Conservation (phyloP, 2,888 invertebrate genomes). For the Pyrrhia umbra region DNA sequence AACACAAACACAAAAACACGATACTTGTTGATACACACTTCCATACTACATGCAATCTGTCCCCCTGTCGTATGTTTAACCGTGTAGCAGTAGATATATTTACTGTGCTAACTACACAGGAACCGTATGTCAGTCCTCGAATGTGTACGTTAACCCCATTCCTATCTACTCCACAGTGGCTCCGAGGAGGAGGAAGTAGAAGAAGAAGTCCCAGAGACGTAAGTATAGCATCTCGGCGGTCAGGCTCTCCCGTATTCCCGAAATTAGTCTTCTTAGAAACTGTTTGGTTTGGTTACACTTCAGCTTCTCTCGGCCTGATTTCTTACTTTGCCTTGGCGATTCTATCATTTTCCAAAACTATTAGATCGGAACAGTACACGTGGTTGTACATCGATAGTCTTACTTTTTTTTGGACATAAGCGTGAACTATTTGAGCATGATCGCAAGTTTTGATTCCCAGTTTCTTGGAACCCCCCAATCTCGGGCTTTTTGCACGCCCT, state of each 20-base stretch:
- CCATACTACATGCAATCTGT: conserved; percentile 42
- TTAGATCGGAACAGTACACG: conserved; percentile 65
- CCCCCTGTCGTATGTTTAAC: conserved; percentile 35
- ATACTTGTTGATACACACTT: conserved; percentile 30
- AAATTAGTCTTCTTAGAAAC: conserved; percentile 75
- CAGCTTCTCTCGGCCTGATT: conserved; percentile 84
- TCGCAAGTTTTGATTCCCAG: conserved; percentile 75
- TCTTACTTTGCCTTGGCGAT: conserved; percentile 82
- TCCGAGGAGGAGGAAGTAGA: conserved; percentile 94
- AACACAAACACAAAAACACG: conserved; percentile 35
- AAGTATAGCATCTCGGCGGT: conserved; percentile 84
- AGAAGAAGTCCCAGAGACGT: conserved; percentile 94
- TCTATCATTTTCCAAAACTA: conserved; percentile 75
- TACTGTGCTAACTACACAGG: conserved; percentile 58
- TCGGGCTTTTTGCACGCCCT: conserved; percentile 85
- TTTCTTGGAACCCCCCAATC: conserved; percentile 74
- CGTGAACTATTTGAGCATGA: conserved; percentile 78
- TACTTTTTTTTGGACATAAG: conserved; percentile 67
- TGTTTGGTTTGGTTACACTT: conserved; percentile 84
- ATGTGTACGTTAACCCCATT: conserved; percentile 60
- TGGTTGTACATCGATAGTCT: conserved; percentile 64
- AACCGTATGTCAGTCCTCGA: conserved; percentile 37
- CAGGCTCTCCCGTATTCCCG: conserved; percentile 51
- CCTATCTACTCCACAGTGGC: conserved; percentile 85
- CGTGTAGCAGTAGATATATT: conserved; percentile 17